phyloP scores from a whole-genome alignment of 2,113 vertebrate species.

The Aramus guarauna region DNA sequence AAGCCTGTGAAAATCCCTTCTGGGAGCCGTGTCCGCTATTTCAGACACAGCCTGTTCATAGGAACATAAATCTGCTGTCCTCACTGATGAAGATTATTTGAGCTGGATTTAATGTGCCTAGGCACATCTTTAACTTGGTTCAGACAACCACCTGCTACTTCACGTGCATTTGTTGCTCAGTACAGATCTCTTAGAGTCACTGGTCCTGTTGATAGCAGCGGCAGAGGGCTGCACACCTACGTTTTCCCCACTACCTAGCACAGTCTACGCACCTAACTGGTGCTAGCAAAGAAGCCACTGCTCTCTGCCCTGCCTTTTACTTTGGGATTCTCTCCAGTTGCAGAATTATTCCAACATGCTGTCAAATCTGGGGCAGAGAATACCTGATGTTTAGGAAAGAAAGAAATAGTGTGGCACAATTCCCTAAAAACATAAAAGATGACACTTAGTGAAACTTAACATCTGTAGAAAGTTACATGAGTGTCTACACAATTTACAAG shows the following conservation, averaged over 20 bases:
- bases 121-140: constrained; percentile 55
- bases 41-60: constrained; percentile 62
- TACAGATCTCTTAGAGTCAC: background rate
- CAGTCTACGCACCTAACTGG: background rate
- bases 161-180: background rate
- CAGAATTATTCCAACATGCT: background rate
- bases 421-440: background rate
- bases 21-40: constrained; percentile 47
- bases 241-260: background rate
- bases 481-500: background rate
- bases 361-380: background rate
- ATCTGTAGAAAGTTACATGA: background rate
- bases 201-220: background rate
- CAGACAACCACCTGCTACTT: constrained; percentile 40
- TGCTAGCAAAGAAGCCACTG: background rate
- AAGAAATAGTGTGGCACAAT: background rate
- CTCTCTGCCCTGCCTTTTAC: background rate
- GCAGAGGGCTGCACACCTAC: background rate
- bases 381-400: background rate
- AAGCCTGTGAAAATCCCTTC: constrained; percentile 66
- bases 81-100: constrained; percentile 46
- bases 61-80: constrained; percentile 66
- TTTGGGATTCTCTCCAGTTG: background rate
- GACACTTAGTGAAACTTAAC: background rate
- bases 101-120: constrained; percentile 63